A percentile compares a stretch with the other conserved stretches of the same genome.
Conservation (phyloP, 2,888 invertebrate species). For the Pterostichus niger region DNA sequence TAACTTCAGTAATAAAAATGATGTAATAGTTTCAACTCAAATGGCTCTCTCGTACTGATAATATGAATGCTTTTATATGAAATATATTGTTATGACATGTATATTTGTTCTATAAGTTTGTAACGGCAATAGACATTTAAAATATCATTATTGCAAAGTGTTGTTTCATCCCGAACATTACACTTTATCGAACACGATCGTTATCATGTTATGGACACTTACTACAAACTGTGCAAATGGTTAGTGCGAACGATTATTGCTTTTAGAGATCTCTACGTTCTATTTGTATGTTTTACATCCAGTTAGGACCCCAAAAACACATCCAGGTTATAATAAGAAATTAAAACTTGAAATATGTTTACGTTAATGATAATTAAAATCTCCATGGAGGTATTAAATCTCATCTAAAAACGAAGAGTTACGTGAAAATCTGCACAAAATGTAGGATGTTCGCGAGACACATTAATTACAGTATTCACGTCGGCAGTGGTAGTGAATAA, state of each 20-base stretch:
- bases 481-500: constrained; percentile 22
- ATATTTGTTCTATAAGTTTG: not conserved
- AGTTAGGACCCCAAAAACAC: too few species aligned
- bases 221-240: constrained; percentile 31
- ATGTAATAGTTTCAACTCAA: too few species aligned
- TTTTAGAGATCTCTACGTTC: constrained; percentile 10
- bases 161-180: constrained; percentile 37
- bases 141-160: constrained; percentile 22
- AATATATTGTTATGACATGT: not conserved
- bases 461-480: constrained; percentile 37
- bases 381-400: constrained; percentile 6
- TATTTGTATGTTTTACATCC: constrained; percentile 6
- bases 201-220: constrained; percentile 44
- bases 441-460: constrained; percentile 33
- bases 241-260: constrained; percentile 35
- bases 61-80: too few species aligned
- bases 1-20: too few species aligned
- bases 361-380: constrained; percentile 26
- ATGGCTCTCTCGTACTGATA: too few species aligned
- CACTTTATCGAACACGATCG: constrained; percentile 43
- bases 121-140: constrained; percentile 7
- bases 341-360: constrained; percentile 17
- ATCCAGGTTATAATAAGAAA: too few species aligned
- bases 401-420: constrained; percentile 26
- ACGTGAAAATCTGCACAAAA: constrained; percentile 17